These are phyloP conservation scores for Petrosia ficiformis DNA, from an alignment of 37 sponge, comb jelly and placozoan species.

Conservation along the genomic window DNA sequence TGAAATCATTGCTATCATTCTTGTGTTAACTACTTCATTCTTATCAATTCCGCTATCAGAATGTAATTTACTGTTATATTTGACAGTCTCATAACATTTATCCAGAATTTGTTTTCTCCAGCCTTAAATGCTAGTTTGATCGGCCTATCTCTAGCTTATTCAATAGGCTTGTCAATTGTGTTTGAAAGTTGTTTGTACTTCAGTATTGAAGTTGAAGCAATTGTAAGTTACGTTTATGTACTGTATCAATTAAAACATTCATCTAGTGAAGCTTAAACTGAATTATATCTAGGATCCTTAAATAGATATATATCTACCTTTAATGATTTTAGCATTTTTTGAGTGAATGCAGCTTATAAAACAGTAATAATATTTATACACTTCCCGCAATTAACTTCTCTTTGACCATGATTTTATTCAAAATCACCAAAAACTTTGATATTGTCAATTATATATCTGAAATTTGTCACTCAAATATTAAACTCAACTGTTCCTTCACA, in stretches of 20 bases:
- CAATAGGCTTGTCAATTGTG: not conserved
- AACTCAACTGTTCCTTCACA: too few relatives aligned
- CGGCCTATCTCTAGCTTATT: conserved; percentile 30
- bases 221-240: too few relatives aligned
- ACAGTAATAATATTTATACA: too few relatives aligned
- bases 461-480: too few relatives aligned
- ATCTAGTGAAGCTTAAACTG: not conserved
- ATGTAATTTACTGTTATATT: conserved; percentile 6
- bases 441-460: too few relatives aligned
- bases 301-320: too few relatives aligned
- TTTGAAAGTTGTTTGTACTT: conserved; percentile 3
- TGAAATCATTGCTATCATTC: conserved; percentile 17
- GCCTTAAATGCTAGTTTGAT: conserved; percentile 24
- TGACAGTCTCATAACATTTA: not conserved
- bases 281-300: conserved; percentile 5
- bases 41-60: conserved; percentile 19
- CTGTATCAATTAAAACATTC: too few relatives aligned
- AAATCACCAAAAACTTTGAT: too few relatives aligned
- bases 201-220: conserved; percentile 36
- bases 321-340: too few relatives aligned
- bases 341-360: too few relatives aligned
- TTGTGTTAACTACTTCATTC: conserved; percentile 23
- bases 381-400: too few relatives aligned
- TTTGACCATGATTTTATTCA: too few relatives aligned
- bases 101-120: not conserved